Conservation (phyloP, 2,113 vertebrate genomes). For the Lasiurus borealis region DNA sequence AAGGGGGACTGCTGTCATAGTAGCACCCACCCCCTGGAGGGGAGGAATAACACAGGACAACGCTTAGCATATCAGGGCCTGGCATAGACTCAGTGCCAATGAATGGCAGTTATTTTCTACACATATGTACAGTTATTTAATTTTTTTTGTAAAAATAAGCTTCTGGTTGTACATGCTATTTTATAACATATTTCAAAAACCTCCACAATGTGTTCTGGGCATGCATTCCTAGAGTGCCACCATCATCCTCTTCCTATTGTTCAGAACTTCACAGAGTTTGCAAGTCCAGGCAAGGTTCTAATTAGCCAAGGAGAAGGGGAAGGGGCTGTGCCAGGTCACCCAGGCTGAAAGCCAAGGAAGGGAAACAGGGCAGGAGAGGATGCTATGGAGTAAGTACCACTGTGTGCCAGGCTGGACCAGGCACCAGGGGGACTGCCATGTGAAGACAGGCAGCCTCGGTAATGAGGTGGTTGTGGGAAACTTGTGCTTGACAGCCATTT, state of each 20-base stretch:
- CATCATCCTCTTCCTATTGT: neutral
- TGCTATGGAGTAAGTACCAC: fast-evolving
- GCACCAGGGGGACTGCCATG: neutral
- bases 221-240: neutral
- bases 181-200: neutral
- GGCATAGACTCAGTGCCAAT: neutral
- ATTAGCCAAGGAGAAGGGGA: neutral
- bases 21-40: no score
- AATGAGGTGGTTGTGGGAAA: neutral
- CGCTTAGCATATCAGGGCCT: fast-evolving
- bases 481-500: no score
- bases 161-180: neutral
- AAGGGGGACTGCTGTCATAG: neutral
- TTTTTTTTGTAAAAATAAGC: neutral
- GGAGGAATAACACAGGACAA: neutral
- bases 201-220: neutral
- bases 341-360: neutral
- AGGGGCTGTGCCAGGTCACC: neutral
- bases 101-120: neutral
- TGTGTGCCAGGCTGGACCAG: neutral
- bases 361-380: neutral
- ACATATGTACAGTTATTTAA: no score
- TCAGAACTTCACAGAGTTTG: neutral
- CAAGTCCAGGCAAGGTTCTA: neutral
- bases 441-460: neutral